Percentiles rank a stretch among this genome's conserved stretches.
These are phyloP conservation scores for Heptranchias perlo DNA, from an alignment of 2,113 vertebrate species.

Conservation along the genomic window DNA sequence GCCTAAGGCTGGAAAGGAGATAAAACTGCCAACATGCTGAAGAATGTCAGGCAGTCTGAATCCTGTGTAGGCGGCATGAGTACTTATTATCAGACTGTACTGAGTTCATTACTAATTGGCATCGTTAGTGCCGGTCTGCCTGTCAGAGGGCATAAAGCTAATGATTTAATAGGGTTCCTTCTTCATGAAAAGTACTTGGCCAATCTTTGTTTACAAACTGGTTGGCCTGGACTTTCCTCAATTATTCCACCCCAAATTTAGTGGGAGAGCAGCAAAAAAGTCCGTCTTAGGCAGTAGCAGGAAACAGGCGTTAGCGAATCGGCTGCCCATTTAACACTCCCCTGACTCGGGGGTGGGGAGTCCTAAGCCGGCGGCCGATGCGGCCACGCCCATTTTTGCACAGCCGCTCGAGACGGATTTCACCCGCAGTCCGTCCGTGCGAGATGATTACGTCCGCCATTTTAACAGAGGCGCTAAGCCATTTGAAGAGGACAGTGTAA, in stretches of 20 bases:
- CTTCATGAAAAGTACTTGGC: neutral
- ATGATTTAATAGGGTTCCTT: neutral
- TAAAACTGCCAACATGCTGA: neutral
- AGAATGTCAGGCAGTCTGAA: neutral
- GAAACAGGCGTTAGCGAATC: neutral
- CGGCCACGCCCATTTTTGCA: neutral
- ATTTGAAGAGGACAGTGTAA: neutral
- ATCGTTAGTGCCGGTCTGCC: neutral
- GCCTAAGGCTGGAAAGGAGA: neutral
- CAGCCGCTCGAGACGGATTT: neutral
- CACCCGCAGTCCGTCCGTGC: neutral
- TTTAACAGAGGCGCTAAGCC: neutral
- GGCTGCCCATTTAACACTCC: neutral
- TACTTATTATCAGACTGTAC: neutral
- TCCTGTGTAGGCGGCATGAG: neutral
- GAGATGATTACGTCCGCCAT: neutral
- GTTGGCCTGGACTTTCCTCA: neutral
- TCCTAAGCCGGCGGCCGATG: neutral
- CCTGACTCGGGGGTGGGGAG: neutral
- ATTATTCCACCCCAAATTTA: neutral
- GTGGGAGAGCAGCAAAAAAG: neutral
- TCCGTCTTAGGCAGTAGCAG: no score
- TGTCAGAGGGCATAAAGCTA: neutral
- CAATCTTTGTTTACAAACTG: neutral
- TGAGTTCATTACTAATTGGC: neutral